Evolutionary conservation across 2,113 vertebrate species (phyloP), one percentile per base, ranked within the genome.

Genomic region (Hydrolagus affinis): DNA sequence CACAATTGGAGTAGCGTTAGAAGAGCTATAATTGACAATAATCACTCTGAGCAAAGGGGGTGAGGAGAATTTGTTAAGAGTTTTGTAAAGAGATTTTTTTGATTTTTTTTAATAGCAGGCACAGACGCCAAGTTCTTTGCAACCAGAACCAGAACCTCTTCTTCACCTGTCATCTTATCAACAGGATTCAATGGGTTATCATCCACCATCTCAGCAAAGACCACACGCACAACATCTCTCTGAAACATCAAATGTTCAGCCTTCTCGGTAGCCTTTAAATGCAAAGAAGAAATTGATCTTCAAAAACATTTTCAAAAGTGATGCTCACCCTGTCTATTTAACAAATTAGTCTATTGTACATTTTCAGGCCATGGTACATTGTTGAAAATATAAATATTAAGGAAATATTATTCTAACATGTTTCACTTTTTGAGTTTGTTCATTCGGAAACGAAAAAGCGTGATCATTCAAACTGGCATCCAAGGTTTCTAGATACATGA

Each of bases 41-140:
- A 6, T 44, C 44, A 44, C 44, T 44, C 44, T 44, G 44, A 44
- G 44, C 44, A 44, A 44, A 44, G 44, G 44, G 44, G 44, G 44
- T 44, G 44, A 44, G 1, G 44, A 44, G 44, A 6, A 57, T 56
- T 9, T 21, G 11, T 75, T 83, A 15, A 83, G 32, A 17, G 32
- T 30, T 80, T 64, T 83, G 57, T 44, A 44, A 44, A 44, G 44
- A 3, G 44, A 6, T 44, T 44, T 10, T 71, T 85, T 70, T 59
- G 1, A 71, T 85, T 17, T 85, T 60, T 72, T 11, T 70, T 70
- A 85, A n/a, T 8, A 87, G 32, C 88, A 91, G 92, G 88, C 90
- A 32, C 92, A 92, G 89, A 89, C 89, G 44, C 87, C 92, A 85
- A 90, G 90, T 76, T 90, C 93, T 88, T 88, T 93, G 90, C 93